Percentiles rank a stretch among this genome's conserved stretches.
These are phyloP conservation scores for Trachymyrmex septentrionalis DNA, from an alignment of 1,140 invertebrate species.

Conservation along the genomic window DNA sequence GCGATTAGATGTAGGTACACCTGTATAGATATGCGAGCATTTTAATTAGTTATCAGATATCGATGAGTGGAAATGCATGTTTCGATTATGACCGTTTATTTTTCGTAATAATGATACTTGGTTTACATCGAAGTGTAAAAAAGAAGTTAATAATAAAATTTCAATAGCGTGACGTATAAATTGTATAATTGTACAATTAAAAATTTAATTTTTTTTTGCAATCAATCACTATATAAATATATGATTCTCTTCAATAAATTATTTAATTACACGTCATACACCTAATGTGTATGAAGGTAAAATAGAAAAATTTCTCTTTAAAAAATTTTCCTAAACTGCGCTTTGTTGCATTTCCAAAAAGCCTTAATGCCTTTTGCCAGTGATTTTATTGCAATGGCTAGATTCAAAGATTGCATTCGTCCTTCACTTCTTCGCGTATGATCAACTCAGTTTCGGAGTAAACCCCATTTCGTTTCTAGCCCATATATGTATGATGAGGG, in stretches of 20 bases:
- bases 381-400: neutral
- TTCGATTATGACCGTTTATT: slow-evolving; percentile 9
- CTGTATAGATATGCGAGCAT: neutral
- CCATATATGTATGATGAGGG: slow-evolving; percentile 62
- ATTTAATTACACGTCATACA: neutral
- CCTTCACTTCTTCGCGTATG: slow-evolving; percentile 42
- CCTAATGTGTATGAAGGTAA: neutral
- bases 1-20: slow-evolving; percentile 30
- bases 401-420: slow-evolving; percentile 15
- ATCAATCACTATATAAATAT: neutral
- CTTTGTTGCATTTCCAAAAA: neutral
- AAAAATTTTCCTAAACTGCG: neutral
- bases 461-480: slow-evolving; percentile 54
- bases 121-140: neutral
- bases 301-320: neutral
- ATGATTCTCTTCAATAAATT: neutral
- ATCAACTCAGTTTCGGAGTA: slow-evolving; percentile 57
- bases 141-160: slow-evolving; percentile 1
- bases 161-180: neutral
- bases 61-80: neutral
- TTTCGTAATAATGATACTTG: neutral
- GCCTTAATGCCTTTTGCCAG: neutral
- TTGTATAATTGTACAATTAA: neutral
- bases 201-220: neutral
- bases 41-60: slow-evolving; percentile 38